Evolutionary conservation across 2,888 invertebrate species (phyloP).

Genomic region (Chirona hameri): DNA sequence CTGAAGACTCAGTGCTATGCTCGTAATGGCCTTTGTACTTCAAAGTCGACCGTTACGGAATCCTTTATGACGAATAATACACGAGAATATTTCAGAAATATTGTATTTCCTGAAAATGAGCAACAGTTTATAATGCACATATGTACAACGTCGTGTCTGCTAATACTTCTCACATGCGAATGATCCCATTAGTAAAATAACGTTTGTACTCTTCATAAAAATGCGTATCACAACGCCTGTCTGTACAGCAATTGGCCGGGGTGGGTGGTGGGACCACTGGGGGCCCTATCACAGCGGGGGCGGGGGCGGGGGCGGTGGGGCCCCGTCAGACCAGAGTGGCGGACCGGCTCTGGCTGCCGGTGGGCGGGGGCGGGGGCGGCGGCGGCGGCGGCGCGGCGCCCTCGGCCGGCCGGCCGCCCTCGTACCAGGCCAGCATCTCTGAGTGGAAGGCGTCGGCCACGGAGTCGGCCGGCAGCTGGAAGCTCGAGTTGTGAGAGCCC

Average conservation of each 20-base stretch:
- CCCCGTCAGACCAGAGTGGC: slow-evolving; percentile 4
- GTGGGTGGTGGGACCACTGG: background rate
- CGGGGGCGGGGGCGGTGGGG: background rate
- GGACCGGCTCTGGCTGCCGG: background rate
- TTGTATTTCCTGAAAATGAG: slow-evolving; percentile 28
- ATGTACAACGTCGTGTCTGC: background rate
- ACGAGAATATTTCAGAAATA: background rate
- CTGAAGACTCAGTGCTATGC: too few species aligned
- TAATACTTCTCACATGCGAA: slow-evolving; percentile 2
- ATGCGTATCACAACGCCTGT: slow-evolving; percentile 25
- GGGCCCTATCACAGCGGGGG: slow-evolving; percentile 1
- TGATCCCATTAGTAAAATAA: slow-evolving; percentile 25
- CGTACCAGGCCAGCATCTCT: slow-evolving; percentile 58
- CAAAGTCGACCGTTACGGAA: too few species aligned
- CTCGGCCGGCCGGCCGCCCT: slow-evolving; percentile 36
- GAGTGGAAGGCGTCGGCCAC: slow-evolving; percentile 54
- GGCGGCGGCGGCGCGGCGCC: background rate
- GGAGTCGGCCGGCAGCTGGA: slow-evolving; percentile 41
- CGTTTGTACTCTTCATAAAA: slow-evolving; percentile 14
- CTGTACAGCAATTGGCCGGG: background rate
- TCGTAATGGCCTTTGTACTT: too few species aligned
- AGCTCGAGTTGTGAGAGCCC: slow-evolving; percentile 41
- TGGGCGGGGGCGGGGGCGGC: background rate
- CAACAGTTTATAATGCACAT: slow-evolving; percentile 7
- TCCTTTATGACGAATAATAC: background rate